Percentiles rank a stretch among this genome's conserved stretches.
Conservation (phyloP, 2,797 vertebrate species). For the Mormyrops boulengeri region DNA sequence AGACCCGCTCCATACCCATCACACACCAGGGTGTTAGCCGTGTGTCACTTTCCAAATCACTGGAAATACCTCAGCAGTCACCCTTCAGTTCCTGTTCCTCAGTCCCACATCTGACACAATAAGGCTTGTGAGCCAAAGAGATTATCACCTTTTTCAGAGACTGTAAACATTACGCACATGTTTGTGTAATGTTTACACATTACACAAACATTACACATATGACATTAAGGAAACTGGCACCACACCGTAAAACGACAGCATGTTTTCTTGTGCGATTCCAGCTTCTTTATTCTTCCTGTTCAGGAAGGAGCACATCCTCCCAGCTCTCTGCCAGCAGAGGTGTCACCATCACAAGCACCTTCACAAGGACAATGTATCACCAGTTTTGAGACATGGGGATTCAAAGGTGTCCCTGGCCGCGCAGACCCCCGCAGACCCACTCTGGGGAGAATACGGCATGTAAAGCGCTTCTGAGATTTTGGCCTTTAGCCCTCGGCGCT, state of each 20-base stretch:
- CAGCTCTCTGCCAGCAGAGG: background rate
- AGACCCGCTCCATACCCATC: background rate
- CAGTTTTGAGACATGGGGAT: background rate
- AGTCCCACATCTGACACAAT: background rate
- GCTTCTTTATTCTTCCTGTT: background rate
- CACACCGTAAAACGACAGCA: background rate
- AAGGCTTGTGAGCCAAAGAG: background rate
- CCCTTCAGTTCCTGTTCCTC: background rate
- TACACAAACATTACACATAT: background rate
- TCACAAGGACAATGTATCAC: background rate
- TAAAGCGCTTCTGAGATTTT: background rate
- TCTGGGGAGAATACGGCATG: background rate
- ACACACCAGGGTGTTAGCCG: background rate
- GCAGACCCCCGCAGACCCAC: background rate
- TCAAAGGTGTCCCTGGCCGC: background rate
- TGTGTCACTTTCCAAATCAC: background rate
- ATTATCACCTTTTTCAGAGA: background rate
- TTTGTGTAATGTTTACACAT: background rate
- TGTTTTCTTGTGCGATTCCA: background rate
- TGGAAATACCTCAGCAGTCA: background rate
- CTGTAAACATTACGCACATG: background rate
- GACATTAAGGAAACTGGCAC: background rate
- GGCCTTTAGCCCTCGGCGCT: background rate
- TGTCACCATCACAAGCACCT: background rate
- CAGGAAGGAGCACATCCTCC: background rate